A percentile compares a stretch with the other conserved stretches of the same genome.
These are phyloP conservation scores for Oryzias dopingdopingensis DNA, from an alignment of 2,797 vertebrate genomes.

Conservation along the genomic window DNA sequence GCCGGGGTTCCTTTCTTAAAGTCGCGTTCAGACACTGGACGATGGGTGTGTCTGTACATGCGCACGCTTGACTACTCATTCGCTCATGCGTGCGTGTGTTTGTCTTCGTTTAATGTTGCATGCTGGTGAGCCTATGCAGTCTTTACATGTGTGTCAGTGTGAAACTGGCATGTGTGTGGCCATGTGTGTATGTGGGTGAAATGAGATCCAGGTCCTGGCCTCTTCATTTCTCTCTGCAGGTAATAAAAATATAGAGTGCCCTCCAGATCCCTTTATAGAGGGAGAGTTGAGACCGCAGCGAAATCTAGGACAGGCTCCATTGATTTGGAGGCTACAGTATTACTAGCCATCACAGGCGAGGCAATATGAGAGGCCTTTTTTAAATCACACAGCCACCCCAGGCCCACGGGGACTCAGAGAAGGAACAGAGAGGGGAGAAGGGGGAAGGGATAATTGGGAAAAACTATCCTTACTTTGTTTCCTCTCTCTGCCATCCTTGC, in stretches of 20 bases:
- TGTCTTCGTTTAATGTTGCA: background rate
- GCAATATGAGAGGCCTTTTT: slow-evolving; percentile 78
- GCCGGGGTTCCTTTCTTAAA: slow-evolving; percentile 50
- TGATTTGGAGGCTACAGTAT: slow-evolving; percentile 80
- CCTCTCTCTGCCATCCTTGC: slow-evolving; percentile 23
- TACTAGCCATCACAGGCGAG: slow-evolving; percentile 75
- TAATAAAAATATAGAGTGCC: slow-evolving; percentile 81
- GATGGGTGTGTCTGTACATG: background rate
- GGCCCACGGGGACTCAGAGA: slow-evolving; percentile 58
- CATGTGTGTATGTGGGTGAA: slow-evolving; percentile 52
- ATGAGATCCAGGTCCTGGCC: slow-evolving; percentile 73
- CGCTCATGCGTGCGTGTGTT: slow-evolving; percentile 5
- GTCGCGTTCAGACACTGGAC: slow-evolving; percentile 42
- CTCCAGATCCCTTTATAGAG: slow-evolving; percentile 81
- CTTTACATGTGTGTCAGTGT: slow-evolving; percentile 1
- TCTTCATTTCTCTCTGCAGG: slow-evolving; percentile 76
- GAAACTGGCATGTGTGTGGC: slow-evolving; percentile 1
- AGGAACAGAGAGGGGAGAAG: slow-evolving; percentile 22
- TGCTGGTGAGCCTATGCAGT: background rate
- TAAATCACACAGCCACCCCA: slow-evolving; percentile 67
- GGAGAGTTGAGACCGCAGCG: slow-evolving; percentile 69
- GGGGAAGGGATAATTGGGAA: slow-evolving; percentile 47
- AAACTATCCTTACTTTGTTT: slow-evolving; percentile 56
- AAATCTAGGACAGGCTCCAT: slow-evolving; percentile 81
- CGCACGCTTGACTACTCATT: slow-evolving; percentile 1